Base-by-base conservation (phyloP, 2,888 invertebrate species). In the Hirtodrosophila confusa region DNA sequence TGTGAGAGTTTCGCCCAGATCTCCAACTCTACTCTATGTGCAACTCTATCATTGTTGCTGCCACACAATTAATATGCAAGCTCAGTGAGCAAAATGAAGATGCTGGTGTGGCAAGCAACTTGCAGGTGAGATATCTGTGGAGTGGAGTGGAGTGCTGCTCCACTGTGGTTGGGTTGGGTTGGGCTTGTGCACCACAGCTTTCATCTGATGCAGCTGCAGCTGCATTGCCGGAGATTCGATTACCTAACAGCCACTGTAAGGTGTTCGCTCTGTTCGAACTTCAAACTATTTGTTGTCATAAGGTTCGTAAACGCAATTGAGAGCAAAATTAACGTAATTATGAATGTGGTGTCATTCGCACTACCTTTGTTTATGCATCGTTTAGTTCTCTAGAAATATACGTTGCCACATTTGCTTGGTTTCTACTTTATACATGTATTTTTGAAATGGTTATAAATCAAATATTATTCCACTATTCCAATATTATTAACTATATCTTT, bases 1-100 rank as follows among this genome's bases (percentile, higher is more conserved):
- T 58, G 76, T 72, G 75, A 63, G 71, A 62, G 57, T 49, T 47
- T 35, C n/a, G 33, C 55, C 17, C 17, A 27, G 27, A 65, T 53
- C 60, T 65, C 58, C 36, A 70, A 70, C 35, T 47, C 12, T 9
- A 27, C 37, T 35, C 35, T 50, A 39, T 50, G 55, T 43, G n/a
- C 23, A 48, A 49, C 51, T 53, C 10, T 31, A n/a, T 24, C 41
- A 45, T 51, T 54, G 61, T 66, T 61, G 68, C n/a, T 45, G 33
- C 33, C 41, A 36, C 31, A 37, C 45, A 56, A 61, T 55, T 44
- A 67, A 31, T 68, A 68, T 68, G 69, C 61, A 55, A 56, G 64
- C 70, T 69, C 75, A 74, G 35, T 63, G 69, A 36, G 44, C 54
- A 40, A 51, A 44, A 31, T 56, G 54, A 33, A 60, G 66, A 23